Conservation (phyloP, 2,113 vertebrate species). For the Oceanites oceanicus region DNA sequence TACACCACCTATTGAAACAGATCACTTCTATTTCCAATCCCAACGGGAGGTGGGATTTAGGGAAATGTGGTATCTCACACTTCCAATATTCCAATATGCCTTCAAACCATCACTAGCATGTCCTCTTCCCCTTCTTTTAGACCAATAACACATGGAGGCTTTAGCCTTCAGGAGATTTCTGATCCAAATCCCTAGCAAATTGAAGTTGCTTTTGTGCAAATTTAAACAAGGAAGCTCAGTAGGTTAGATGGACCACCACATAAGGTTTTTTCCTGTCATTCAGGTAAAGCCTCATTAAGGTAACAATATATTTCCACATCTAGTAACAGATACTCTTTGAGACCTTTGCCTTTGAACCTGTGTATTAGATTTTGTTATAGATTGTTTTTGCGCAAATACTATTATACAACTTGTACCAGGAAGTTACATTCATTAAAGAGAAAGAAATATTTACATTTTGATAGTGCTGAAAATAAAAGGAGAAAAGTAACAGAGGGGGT, state of each 20-base stretch:
- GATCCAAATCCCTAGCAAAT: background rate
- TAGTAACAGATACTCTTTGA: background rate
- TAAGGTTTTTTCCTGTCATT: background rate
- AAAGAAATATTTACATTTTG: conserved; percentile 34
- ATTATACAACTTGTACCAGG: background rate
- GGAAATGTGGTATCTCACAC: background rate
- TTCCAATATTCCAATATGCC: background rate
- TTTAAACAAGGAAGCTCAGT: background rate
- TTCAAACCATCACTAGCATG: background rate
- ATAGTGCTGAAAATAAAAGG: background rate
- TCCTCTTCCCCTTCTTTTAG: background rate
- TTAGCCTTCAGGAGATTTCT: background rate
- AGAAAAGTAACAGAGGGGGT: background rate
- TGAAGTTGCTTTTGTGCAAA: background rate
- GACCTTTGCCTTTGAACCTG: background rate
- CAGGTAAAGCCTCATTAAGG: background rate
- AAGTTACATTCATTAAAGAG: background rate
- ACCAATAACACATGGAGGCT: background rate
- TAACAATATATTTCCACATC: background rate
- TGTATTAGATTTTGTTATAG: background rate
- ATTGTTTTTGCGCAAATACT: background rate
- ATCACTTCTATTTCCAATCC: background rate
- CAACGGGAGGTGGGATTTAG: background rate
- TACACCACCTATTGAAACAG: background rate
- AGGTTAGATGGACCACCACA: background rate